Base-by-base conservation (phyloP, 1,140 invertebrate species). In the Teleopsis dalmanni region DNA sequence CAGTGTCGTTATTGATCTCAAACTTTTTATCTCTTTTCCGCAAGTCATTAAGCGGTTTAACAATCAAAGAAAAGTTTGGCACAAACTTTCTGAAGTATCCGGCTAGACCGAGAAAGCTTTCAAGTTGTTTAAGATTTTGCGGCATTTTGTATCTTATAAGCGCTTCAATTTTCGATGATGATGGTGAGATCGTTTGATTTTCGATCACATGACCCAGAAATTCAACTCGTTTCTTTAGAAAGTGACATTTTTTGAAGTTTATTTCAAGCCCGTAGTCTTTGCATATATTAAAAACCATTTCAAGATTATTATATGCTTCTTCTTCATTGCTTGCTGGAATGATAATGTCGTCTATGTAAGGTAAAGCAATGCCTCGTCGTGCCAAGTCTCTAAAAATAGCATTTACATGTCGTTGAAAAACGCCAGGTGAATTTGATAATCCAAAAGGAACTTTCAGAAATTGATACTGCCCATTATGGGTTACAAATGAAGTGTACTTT, bases 11-110 rank as follows among this genome's bases (percentile, higher is more conserved):
- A 8, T 18, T 22, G 19, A 47, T 14, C 27, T 52, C 19, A 26
- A 57, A 62, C 3, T 14, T 11, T 23, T 7, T 27, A 7, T 42
- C 35, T 16, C 21, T 50, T 21, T 51, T 51, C n/a, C 44, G 22
- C 10, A 60, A 29, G 9, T 48, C 27, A 13, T 52, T 37, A 21
- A 69, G 35, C 1, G 64, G 65, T 49, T 42, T 49, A n/a, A 57
- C 62, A 13, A 62, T 56, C 19, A 46, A 42, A 10, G 60, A 25
- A 47, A 54, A 71, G 14, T 34, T 41, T 16, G 52, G 42, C n/a
- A 67, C 57, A 47, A 67, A 65, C 57, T 55, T 58, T 14, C 62
- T 29, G 42, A 71, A 68, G 52, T 64, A 69, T 22, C 57, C 56
- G 3, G 54, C 59, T 47, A 35, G 21, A 11, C 44, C 31, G 3